Percentiles rank a stretch among this genome's conserved stretches.
These are phyloP conservation scores for Proales similis DNA, from an alignment of 1,140 invertebrate species.

Conservation along the genomic window DNA sequence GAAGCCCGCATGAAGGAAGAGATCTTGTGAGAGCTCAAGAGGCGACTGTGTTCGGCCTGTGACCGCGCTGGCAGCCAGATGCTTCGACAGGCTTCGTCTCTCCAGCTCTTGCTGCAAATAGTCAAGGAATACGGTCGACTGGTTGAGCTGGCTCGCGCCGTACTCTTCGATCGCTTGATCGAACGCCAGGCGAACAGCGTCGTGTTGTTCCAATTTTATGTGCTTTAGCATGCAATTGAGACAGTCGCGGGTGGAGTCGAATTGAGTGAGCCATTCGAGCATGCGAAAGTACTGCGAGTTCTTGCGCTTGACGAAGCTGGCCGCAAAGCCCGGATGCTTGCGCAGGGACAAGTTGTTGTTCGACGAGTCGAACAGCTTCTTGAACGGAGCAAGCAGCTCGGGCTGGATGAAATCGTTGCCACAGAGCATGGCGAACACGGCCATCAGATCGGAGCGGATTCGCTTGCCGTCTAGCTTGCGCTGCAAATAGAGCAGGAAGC, in stretches of 20 bases:
- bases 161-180: slow-evolving; percentile 4
- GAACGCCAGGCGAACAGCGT: neutral
- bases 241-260: slow-evolving; percentile 4
- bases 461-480: neutral
- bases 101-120: neutral
- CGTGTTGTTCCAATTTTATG: slow-evolving; percentile 5
- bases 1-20: neutral
- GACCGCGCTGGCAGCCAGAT: neutral
- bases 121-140: neutral
- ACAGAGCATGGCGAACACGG: slow-evolving; percentile 1
- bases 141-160: neutral
- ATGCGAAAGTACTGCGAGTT: slow-evolving; percentile 7
- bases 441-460: slow-evolving; percentile 6
- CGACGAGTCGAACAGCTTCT: slow-evolving; percentile 10
- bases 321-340: neutral
- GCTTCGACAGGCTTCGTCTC: neutral
- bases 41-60: no score
- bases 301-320: slow-evolving; percentile 1
- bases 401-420: slow-evolving; percentile 31
- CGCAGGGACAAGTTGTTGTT: slow-evolving; percentile 16
- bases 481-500: slow-evolving; percentile 1
- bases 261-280: slow-evolving; percentile 19
- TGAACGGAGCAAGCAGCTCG: slow-evolving; percentile 1
- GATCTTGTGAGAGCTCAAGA: no score
- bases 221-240: neutral